Evolutionary conservation across 1,140 invertebrate genomes (phyloP).

Genomic region (Bradynema listronoti): DNA sequence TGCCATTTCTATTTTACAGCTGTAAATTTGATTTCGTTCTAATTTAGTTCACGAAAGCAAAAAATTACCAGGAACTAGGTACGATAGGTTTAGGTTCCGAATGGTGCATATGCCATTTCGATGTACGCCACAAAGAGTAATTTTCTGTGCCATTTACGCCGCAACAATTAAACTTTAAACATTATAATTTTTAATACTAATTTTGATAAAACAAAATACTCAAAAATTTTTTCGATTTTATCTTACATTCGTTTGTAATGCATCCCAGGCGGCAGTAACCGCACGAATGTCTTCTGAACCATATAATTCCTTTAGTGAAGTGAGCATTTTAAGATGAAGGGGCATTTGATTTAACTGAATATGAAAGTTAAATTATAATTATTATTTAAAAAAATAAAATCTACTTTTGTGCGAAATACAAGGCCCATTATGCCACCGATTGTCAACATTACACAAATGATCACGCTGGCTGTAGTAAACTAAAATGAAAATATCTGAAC

Average conservation of each 20-base stretch:
- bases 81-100: slow-evolving; percentile 38
- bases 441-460: slow-evolving; percentile 54
- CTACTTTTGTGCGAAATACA: slow-evolving; percentile 49
- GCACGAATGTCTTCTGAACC: slow-evolving; percentile 43
- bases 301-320: slow-evolving; percentile 52
- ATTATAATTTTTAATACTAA: neutral
- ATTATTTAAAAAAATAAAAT: slow-evolving; percentile 17
- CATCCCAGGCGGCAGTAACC: slow-evolving; percentile 52
- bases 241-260: slow-evolving; percentile 49
- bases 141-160: slow-evolving; percentile 57
- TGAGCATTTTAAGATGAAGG: slow-evolving; percentile 53
- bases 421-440: slow-evolving; percentile 56
- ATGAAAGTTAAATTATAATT: slow-evolving; percentile 4
- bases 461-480: slow-evolving; percentile 49
- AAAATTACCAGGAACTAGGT: slow-evolving; percentile 44
- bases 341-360: slow-evolving; percentile 51
- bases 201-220: neutral
- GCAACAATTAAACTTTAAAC: slow-evolving; percentile 52
- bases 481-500: no score
- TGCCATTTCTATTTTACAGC: no score
- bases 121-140: slow-evolving; percentile 47
- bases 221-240: neutral
- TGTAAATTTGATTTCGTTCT: no score
- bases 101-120: slow-evolving; percentile 57
- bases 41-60: no score